Evolutionary conservation across 2,797 vertebrate species (phyloP).

Genomic region (Alca torda): DNA sequence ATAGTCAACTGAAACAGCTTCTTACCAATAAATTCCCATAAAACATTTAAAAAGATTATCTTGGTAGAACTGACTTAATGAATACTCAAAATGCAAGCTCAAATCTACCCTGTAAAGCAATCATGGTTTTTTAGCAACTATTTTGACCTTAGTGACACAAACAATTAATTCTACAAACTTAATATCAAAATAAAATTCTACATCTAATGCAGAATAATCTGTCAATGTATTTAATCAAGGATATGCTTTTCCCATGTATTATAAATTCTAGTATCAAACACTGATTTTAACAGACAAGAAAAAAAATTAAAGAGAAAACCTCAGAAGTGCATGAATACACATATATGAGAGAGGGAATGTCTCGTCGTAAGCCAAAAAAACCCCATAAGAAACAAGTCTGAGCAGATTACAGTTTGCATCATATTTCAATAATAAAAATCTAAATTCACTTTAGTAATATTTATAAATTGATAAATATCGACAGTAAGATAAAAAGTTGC

Average conservation of each 20-base stretch:
- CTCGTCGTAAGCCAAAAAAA: not conserved
- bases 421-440: constrained; percentile 44
- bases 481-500: constrained; percentile 45
- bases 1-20: constrained; percentile 69
- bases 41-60: constrained; percentile 80
- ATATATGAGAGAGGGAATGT: not conserved
- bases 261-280: constrained; percentile 71
- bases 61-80: constrained; percentile 77
- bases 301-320: constrained; percentile 58
- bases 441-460: constrained; percentile 42
- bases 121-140: constrained; percentile 83
- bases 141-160: constrained; percentile 85
- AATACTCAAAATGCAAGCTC: constrained; percentile 86
- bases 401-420: constrained; percentile 7
- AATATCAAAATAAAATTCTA: constrained; percentile 86
- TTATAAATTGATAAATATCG: constrained; percentile 48
- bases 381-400: not conserved
- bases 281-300: constrained; percentile 70
- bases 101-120: constrained; percentile 81
- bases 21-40: constrained; percentile 73
- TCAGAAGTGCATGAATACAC: constrained; percentile 32
- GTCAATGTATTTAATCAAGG: constrained; percentile 77
- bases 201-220: constrained; percentile 82
- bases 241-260: constrained; percentile 73
- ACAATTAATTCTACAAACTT: constrained; percentile 85